phyloP scores from a whole-genome alignment of 2,113 vertebrate species.

The Gymnarchus niloticus region DNA sequence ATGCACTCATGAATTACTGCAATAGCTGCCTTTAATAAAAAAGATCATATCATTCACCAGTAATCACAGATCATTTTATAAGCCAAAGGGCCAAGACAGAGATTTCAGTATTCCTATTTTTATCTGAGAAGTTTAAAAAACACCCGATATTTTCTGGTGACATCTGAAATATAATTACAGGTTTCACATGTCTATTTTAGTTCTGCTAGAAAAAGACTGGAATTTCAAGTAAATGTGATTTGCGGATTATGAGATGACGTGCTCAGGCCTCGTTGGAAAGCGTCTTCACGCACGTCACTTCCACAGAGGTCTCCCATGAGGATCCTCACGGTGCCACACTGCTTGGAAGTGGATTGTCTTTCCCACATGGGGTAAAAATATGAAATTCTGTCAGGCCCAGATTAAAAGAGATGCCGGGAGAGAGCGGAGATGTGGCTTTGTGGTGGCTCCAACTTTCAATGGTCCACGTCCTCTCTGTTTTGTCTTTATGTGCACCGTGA shows the following conservation, averaged over 20 bases:
- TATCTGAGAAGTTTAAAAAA: conserved; percentile 10
- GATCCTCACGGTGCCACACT: neutral
- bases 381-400: conserved; percentile 26
- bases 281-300: neutral
- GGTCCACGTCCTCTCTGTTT: neutral
- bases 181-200: neutral
- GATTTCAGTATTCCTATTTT: neutral
- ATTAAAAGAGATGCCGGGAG: conserved; percentile 11
- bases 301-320: neutral
- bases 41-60: neutral
- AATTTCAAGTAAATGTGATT: conserved; percentile 15
- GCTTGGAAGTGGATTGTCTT: neutral
- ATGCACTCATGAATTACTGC: neutral
- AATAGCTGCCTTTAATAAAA: neutral
- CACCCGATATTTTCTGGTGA: conserved; percentile 4
- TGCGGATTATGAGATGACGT: neutral
- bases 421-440: neutral
- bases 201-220: neutral
- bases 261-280: neutral
- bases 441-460: neutral
- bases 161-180: neutral
- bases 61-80: neutral
- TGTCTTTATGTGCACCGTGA: conserved; percentile 18
- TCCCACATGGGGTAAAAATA: conserved; percentile 16
- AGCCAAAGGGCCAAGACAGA: neutral